A percentile compares a stretch with the other conserved stretches of the same genome.
phyloP scores from a whole-genome alignment of 2,797 vertebrate genomes.

The Oryzias sinensis region DNA sequence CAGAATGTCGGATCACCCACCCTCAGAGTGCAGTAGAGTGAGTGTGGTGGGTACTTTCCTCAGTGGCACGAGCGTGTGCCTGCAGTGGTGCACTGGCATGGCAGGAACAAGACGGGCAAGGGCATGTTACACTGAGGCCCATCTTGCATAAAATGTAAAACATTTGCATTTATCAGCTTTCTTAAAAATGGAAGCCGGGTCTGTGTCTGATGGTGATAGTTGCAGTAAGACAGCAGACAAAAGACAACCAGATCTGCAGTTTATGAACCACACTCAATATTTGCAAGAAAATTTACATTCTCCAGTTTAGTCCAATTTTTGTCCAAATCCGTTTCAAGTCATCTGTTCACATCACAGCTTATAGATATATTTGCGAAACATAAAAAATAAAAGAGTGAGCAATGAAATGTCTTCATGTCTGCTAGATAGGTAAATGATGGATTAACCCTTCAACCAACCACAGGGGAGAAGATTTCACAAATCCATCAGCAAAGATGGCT shows the following conservation, averaged over 20 bases:
- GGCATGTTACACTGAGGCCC: conserved; percentile 11
- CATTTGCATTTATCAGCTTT: conserved; percentile 8
- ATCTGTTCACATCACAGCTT: neutral
- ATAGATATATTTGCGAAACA: neutral
- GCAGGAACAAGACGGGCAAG: conserved; percentile 7
- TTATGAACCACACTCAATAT: neutral
- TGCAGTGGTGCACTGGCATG: conserved; percentile 11
- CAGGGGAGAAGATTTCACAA: conserved; percentile 56
- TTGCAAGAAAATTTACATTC: conserved; percentile 37
- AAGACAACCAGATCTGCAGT: conserved; percentile 3
- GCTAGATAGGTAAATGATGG: conserved; percentile 63
- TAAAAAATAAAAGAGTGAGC: conserved; percentile 13
- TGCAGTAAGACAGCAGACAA: neutral
- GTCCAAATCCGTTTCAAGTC: neutral
- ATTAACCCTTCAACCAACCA: conserved; percentile 53
- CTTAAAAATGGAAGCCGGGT: conserved; percentile 12
- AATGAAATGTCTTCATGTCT: conserved; percentile 25
- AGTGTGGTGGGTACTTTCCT: conserved; percentile 54
- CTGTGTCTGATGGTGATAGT: conserved; percentile 8
- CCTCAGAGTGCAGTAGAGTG: conserved; percentile 24
- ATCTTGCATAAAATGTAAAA: conserved; percentile 22
- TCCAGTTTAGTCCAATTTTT: conserved; percentile 16
- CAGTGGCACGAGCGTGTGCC: conserved; percentile 42
- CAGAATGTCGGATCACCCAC: conserved; percentile 65
- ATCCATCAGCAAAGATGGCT: conserved; percentile 62